phyloP scores from a whole-genome alignment of 2,113 vertebrate species.

The Enhydra lutris region DNA sequence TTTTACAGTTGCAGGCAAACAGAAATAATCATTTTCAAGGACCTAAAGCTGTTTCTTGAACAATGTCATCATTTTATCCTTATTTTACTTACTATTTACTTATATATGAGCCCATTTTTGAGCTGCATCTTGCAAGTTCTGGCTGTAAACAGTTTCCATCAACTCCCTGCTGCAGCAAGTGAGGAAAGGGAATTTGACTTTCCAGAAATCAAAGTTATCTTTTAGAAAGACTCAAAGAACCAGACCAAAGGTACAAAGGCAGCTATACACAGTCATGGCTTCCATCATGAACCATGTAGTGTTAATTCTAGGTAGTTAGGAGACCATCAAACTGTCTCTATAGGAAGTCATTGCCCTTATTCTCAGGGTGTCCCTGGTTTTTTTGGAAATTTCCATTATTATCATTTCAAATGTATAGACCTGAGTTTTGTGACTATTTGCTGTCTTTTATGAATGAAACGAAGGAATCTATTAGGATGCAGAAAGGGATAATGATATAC shows the following conservation, averaged over 20 bases:
- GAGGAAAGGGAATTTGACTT: constrained; percentile 49
- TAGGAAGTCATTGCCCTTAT: not conserved
- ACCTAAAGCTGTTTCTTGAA: constrained; percentile 87
- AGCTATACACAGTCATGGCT: not conserved
- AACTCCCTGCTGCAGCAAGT: constrained; percentile 5
- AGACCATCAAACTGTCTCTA: not conserved
- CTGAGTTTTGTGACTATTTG: not conserved
- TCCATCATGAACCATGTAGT: not conserved
- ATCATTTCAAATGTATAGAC: not conserved
- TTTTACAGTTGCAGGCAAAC: constrained; percentile 86
- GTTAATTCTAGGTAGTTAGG: not conserved
- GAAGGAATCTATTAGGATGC: not conserved
- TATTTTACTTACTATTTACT: constrained; percentile 85
- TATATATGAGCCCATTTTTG: constrained; percentile 77
- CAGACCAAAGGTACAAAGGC: constrained; percentile 23
- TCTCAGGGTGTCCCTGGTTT: not conserved
- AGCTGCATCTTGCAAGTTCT: constrained; percentile 69
- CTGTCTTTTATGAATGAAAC: not conserved
- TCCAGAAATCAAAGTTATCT: constrained; percentile 64
- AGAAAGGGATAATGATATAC: not conserved
- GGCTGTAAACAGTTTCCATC: constrained; percentile 69
- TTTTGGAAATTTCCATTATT: not conserved
- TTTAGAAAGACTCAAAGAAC: constrained; percentile 72
- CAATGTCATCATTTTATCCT: constrained; percentile 85
- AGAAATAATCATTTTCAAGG: constrained; percentile 87